Evolutionary conservation across 2,113 vertebrate genomes (phyloP), one percentile per base, ranked within the genome.

Genomic region (Hemichromis elongatus): DNA sequence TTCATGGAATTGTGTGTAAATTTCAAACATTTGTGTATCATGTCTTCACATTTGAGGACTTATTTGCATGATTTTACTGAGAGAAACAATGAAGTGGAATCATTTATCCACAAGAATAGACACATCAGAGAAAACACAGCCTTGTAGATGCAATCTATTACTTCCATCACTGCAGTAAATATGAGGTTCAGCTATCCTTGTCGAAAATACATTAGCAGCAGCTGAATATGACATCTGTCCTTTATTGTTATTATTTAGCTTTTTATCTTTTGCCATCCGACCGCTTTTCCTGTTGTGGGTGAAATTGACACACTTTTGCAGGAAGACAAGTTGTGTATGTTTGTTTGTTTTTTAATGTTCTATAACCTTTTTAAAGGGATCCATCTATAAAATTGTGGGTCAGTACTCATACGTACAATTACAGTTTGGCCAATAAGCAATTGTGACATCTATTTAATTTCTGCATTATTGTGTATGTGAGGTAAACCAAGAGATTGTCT

Each of bases 391-490:
- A 47, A 0, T 5, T 73, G 66, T 18, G 42, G 24, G 42, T 28
- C 21, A 45, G 3, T 28, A 18, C 14, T 28, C 24, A 47, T 12
- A 73, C 2, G 7, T 73, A 11, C 42, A 50, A 30, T 14, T 0
- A 28, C 14, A 28, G 28, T 73, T 73, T 2, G 40, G 5, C 68
- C 40, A 73, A 28, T 45, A 10, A 70, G 12, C 37, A 66, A n/a
- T 21, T 0, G 19, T 2, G n/a, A 70, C 35, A 47, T 47, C 3
- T 26, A 28, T 47, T 47, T 45, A 10, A 26, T 47, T 45, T 0
- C 28, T 73, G 24, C 9, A 1, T 50, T 6, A 28, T 28, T 73
- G 0, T 70, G 26, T 47, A 45, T 47, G 5, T 47, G 16, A 0
- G 14, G 42, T 9, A 73, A 50, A 50, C 14, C 47, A 50, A 73